These are phyloP conservation scores for Troides oblongomaculatus DNA, from an alignment of 2,888 invertebrate genomes.

Conservation along the genomic window DNA sequence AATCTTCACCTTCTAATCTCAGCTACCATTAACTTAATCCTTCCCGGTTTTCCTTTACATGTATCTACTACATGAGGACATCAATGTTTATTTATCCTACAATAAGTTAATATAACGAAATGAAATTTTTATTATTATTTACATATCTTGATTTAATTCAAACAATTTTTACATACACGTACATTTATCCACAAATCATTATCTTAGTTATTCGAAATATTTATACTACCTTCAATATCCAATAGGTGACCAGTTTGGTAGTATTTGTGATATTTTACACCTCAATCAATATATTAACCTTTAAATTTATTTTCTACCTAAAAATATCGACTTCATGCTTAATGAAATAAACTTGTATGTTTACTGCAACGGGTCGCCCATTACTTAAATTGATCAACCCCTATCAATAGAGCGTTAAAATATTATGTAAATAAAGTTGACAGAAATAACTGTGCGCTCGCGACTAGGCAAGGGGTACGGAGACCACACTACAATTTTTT, in stretches of 20 bases:
- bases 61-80: neutral
- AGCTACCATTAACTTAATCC: conserved; percentile 11
- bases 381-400: conserved; percentile 67
- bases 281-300: conserved; percentile 5
- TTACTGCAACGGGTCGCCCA: conserved; percentile 20
- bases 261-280: neutral
- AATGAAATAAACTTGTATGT: conserved; percentile 31
- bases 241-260: neutral
- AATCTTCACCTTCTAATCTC: conserved; percentile 9
- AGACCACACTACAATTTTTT: conserved; percentile 36
- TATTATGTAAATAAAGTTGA: conserved; percentile 69
- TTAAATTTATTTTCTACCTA: conserved; percentile 14
- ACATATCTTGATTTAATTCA: neutral
- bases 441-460: conserved; percentile 59
- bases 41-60: conserved; percentile 1
- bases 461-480: conserved; percentile 46
- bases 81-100: neutral
- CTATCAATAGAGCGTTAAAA: conserved; percentile 76
- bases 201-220: too few species aligned
- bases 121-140: neutral
- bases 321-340: conserved; percentile 3
- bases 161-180: too few species aligned
- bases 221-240: neutral
- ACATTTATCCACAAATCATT: too few species aligned
- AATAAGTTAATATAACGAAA: neutral